These are phyloP conservation scores for Drosophila bipectinata DNA, from an alignment of 1,140 invertebrate species.

Conservation along the genomic window DNA sequence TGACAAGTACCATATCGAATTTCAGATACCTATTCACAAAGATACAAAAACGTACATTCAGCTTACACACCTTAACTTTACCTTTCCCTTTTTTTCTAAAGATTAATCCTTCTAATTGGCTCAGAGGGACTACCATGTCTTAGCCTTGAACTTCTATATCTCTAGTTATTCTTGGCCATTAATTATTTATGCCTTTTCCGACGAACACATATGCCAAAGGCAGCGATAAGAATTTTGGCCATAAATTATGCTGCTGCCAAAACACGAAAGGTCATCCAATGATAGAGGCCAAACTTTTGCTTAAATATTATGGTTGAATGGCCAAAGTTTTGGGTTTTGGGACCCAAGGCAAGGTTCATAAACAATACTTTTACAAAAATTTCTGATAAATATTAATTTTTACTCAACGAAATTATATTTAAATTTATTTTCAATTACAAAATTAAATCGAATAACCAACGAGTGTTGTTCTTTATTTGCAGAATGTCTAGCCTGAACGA, in stretches of 20 bases:
- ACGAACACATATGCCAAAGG: constrained; percentile 40
- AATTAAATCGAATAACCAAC: background rate
- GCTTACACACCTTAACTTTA: background rate
- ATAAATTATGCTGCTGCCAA: constrained; percentile 55
- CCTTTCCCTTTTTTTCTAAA: background rate
- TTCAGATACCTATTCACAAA: background rate
- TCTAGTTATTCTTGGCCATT: constrained; percentile 37
- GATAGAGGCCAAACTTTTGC: constrained; percentile 50
- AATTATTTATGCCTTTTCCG: constrained; percentile 52
- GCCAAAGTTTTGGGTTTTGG: constrained; percentile 20
- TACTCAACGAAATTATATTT: background rate
- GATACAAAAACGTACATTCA: no score
- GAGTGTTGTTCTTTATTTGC: constrained; percentile 34
- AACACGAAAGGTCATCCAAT: constrained; percentile 52
- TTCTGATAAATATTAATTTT: background rate
- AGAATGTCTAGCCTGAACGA: constrained; percentile 37
- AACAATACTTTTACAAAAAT: constrained; percentile 1
- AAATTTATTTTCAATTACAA: background rate
- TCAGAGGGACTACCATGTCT: constrained; percentile 2
- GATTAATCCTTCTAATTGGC: constrained; percentile 13
- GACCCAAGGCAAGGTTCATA: constrained; percentile 16
- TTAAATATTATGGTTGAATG: constrained; percentile 33
- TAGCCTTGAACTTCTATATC: constrained; percentile 41
- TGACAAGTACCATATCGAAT: background rate
- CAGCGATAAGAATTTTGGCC: constrained; percentile 44